Percentiles rank a stretch among this genome's conserved stretches.
phyloP scores from a whole-genome alignment of 2,113 vertebrate genomes.

The Malurus cyaneus region DNA sequence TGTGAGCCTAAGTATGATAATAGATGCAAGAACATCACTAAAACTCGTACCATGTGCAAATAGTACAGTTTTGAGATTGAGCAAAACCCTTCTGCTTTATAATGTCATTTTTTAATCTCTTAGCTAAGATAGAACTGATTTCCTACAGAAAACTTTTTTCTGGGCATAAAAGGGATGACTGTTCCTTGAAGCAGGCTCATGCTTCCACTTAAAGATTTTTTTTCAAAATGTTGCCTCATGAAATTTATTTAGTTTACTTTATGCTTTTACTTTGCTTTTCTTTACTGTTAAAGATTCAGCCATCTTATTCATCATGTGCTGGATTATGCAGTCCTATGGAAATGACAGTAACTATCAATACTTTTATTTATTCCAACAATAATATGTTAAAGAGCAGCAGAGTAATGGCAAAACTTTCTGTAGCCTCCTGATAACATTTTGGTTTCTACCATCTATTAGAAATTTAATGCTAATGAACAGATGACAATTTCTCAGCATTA shows the following conservation, averaged over 20 bases:
- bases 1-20: not conserved
- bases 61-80: not conserved
- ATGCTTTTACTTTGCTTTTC: not conserved
- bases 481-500: not conserved
- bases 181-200: not conserved
- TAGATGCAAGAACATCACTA: not conserved
- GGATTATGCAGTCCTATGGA: not conserved
- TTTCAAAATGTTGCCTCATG: not conserved
- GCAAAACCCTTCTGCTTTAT: not conserved
- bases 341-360: not conserved
- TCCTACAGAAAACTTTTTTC: not conserved
- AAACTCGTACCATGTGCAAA: not conserved
- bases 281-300: not conserved
- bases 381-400: not conserved
- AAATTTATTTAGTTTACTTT: not conserved
- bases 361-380: not conserved
- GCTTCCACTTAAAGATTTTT: not conserved
- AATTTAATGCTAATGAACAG: not conserved
- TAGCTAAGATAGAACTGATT: not conserved
- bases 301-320: not conserved
- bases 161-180: not conserved
- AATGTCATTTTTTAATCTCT: not conserved
- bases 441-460: not conserved
- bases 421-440: not conserved
- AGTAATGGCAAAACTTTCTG: not conserved